phyloP scores from a whole-genome alignment of 2,888 invertebrate species.

The Heterodera filipjevi region DNA sequence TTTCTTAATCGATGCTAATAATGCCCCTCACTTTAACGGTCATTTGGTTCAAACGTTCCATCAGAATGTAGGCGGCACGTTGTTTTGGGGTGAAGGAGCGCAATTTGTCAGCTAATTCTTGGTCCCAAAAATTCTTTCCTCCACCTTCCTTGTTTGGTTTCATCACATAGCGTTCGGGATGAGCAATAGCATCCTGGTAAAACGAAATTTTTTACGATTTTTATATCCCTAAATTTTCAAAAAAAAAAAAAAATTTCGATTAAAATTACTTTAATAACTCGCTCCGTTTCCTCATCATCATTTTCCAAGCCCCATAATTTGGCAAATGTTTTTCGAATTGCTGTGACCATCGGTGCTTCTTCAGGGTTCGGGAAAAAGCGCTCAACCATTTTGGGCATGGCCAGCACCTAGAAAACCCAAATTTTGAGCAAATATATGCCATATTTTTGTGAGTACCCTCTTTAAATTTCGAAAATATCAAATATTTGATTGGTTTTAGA shows the following conservation, averaged over 20 bases:
- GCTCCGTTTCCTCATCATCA: neutral
- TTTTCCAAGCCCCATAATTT: constrained; percentile 66
- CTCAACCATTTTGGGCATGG: constrained; percentile 8
- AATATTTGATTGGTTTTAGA: too few species aligned
- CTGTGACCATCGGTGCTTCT: neutral
- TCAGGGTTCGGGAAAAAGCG: constrained; percentile 3
- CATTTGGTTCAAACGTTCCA: constrained; percentile 57
- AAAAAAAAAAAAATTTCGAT: neutral
- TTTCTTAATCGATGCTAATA: too few species aligned
- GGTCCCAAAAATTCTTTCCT: constrained; percentile 85
- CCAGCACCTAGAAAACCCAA: neutral
- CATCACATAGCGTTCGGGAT: constrained; percentile 85
- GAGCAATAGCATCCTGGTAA: constrained; percentile 45
- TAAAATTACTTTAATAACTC: neutral
- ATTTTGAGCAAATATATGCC: too few species aligned
- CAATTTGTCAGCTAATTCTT: constrained; percentile 38
- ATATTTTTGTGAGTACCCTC: too few species aligned
- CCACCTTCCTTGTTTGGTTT: constrained; percentile 97
- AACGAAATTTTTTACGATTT: too few species aligned
- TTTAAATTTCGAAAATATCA: too few species aligned
- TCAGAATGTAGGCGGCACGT: constrained; percentile 44
- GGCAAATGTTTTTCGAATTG: neutral
- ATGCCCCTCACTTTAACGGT: constrained; percentile 47
- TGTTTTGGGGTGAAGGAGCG: constrained; percentile 29
- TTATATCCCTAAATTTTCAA: too few species aligned